Conservation (phyloP, 1,140 invertebrate genomes). For the Aphelenchoides fujianensis region DNA sequence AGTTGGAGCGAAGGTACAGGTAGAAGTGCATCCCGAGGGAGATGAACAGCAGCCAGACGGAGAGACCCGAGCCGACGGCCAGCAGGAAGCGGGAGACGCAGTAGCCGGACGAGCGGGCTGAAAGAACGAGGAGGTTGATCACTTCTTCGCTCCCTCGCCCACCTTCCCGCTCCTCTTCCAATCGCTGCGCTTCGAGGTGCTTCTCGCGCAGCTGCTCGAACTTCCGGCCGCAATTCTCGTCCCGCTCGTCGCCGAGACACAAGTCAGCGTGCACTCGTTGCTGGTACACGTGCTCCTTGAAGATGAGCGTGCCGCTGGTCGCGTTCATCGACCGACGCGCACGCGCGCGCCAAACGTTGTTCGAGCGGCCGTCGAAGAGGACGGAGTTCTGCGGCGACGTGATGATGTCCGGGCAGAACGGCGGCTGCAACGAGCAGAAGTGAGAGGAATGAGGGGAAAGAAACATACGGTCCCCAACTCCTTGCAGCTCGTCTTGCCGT, state of each 20-base stretch:
- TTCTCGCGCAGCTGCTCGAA: constrained; percentile 23
- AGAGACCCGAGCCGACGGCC: background rate
- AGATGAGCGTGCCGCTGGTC: constrained; percentile 17
- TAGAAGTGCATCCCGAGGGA: constrained; percentile 13
- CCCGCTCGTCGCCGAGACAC: constrained; percentile 15
- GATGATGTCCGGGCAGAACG: constrained; percentile 58
- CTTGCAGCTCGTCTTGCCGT: constrained; percentile 46
- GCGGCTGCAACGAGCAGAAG: constrained; percentile 52
- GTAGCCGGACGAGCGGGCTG: background rate
- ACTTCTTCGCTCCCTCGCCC: background rate
- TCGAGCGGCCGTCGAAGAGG: constrained; percentile 46
- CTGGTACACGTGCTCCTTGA: background rate
- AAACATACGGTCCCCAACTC: constrained; percentile 50
- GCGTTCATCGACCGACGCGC: background rate
- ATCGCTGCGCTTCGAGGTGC: constrained; percentile 16
- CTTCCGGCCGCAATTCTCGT: constrained; percentile 13
- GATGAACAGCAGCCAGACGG: constrained; percentile 16
- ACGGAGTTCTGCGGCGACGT: constrained; percentile 59
- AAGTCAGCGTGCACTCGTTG: constrained; percentile 33
- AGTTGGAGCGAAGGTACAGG: background rate
- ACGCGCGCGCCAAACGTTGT: constrained; percentile 17
- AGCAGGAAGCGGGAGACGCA: constrained; percentile 6
- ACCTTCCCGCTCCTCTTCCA: background rate
- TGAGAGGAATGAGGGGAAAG: too few species aligned
- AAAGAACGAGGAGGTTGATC: background rate